Conservation (phyloP, 2,888 invertebrate species). For the Autographa gamma region DNA sequence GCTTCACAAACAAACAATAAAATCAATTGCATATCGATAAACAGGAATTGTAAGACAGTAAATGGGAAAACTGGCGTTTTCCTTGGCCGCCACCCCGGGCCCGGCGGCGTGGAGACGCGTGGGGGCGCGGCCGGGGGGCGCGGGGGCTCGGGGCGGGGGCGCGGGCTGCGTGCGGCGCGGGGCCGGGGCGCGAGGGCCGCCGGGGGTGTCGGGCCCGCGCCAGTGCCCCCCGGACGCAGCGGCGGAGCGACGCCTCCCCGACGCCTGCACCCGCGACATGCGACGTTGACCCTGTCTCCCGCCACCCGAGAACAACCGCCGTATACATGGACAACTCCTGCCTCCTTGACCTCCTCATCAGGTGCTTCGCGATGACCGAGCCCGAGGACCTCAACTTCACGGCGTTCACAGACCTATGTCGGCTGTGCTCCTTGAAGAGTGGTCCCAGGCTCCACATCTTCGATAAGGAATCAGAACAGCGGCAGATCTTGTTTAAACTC, state of each 20-base stretch:
- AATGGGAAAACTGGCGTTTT: conserved; percentile 86
- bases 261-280: conserved; percentile 82
- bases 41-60: conserved; percentile 72
- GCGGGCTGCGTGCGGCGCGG: conserved; percentile 65
- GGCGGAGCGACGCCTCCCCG: conserved; percentile 87
- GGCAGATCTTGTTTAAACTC: conserved; percentile 92
- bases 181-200: conserved; percentile 55
- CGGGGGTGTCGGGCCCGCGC: conserved; percentile 63
- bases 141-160: conserved; percentile 59
- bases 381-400: conserved; percentile 92
- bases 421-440: conserved; percentile 92
- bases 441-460: conserved; percentile 92
- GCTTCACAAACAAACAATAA: conserved; percentile 50
- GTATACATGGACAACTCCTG: conserved; percentile 89
- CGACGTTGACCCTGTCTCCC: conserved; percentile 83
- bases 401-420: conserved; percentile 91
- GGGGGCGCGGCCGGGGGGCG: conserved; percentile 61
- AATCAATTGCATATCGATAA: conserved; percentile 76
- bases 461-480: conserved; percentile 92
- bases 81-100: conserved; percentile 74
- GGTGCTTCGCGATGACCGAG: conserved; percentile 90
- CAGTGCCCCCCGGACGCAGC: conserved; percentile 87
- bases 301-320: conserved; percentile 83
- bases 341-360: conserved; percentile 89
- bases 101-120: conserved; percentile 61